phyloP scores from a whole-genome alignment of 2,797 vertebrate species.

The Podarcis siculus region DNA sequence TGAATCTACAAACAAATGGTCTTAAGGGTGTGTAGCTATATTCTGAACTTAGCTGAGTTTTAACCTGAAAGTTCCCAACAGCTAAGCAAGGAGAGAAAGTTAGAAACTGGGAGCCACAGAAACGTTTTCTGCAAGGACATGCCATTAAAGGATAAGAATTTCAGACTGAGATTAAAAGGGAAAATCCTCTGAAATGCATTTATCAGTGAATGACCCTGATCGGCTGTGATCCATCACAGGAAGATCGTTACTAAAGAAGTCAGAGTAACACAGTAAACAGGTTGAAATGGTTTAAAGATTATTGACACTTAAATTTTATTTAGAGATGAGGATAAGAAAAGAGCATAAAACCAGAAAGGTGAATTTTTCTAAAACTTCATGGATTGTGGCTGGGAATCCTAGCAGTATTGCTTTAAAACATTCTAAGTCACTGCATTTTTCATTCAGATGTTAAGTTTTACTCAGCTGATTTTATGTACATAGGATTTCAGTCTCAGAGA shows the following conservation, averaged over 20 bases:
- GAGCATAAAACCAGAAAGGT: slow-evolving; percentile 61
- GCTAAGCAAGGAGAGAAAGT: slow-evolving; percentile 42
- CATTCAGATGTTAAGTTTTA: neutral
- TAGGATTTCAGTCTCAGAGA: neutral
- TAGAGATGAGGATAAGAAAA: slow-evolving; percentile 66
- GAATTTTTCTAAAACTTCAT: slow-evolving; percentile 66
- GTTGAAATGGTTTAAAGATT: slow-evolving; percentile 77
- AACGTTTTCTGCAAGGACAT: slow-evolving; percentile 66
- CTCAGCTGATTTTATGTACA: neutral
- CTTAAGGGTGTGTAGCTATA: neutral
- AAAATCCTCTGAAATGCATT: slow-evolving; percentile 79
- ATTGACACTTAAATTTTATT: slow-evolving; percentile 75
- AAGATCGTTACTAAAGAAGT: slow-evolving; percentile 67
- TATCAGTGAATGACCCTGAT: slow-evolving; percentile 79
- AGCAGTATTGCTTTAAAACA: slow-evolving; percentile 5
- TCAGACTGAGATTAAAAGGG: slow-evolving; percentile 68
- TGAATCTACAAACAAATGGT: neutral
- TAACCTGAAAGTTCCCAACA: slow-evolving; percentile 47
- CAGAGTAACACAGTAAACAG: slow-evolving; percentile 66
- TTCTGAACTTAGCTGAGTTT: slow-evolving; percentile 18
- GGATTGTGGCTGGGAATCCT: slow-evolving; percentile 68
- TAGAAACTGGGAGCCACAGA: slow-evolving; percentile 49
- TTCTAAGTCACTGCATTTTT: neutral
- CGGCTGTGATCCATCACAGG: slow-evolving; percentile 70
- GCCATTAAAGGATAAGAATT: slow-evolving; percentile 73